Percentiles rank a stretch among this genome's conserved stretches.
These are phyloP conservation scores for Poecile montanus DNA, from an alignment of 2,797 vertebrate species.

Conservation along the genomic window DNA sequence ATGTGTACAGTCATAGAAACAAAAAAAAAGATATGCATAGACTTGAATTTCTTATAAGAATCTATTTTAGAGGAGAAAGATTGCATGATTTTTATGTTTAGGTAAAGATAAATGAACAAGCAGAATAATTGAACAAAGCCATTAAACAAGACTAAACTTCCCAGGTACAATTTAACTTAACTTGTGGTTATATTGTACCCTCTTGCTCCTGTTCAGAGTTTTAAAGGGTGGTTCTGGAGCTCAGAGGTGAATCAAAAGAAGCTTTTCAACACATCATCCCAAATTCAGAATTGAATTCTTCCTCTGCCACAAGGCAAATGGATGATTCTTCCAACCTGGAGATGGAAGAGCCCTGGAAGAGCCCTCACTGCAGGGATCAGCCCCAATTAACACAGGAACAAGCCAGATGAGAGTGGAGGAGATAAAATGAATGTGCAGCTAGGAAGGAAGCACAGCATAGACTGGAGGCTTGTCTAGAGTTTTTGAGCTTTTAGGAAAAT, in stretches of 20 bases:
- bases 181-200: not conserved
- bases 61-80: not conserved
- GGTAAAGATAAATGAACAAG: not conserved
- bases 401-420: not conserved
- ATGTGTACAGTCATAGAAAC: not conserved
- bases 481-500: not conserved
- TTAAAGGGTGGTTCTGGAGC: conserved; percentile 46
- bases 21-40: not conserved
- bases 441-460: conserved; percentile 16
- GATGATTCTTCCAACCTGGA: conserved; percentile 23
- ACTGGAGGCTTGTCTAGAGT: not conserved
- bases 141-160: not conserved
- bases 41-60: not conserved
- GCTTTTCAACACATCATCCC: conserved; percentile 17
- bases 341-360: conserved; percentile 29
- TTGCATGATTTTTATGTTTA: not conserved
- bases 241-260: conserved; percentile 35
- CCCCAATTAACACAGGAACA: conserved; percentile 37
- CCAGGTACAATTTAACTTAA: not conserved
- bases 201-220: conserved; percentile 43
- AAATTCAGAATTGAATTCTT: conserved; percentile 51
- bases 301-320: conserved; percentile 36
- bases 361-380: conserved; percentile 5
- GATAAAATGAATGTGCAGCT: conserved; percentile 3
- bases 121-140: not conserved